These are phyloP conservation scores for Spodoptera littoralis DNA, from an alignment of 2,888 invertebrate genomes.

Conservation along the genomic window DNA sequence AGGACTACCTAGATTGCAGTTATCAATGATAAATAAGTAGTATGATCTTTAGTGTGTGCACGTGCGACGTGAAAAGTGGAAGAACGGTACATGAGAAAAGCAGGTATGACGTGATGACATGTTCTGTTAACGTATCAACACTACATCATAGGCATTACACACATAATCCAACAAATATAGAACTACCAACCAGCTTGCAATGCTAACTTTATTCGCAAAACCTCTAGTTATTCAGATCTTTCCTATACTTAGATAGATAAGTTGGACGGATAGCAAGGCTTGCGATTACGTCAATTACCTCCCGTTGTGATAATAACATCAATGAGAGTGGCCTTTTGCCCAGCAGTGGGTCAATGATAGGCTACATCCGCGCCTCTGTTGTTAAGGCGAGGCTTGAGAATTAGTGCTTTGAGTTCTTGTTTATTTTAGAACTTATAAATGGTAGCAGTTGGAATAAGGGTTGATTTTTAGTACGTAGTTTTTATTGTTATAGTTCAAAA, in stretches of 20 bases:
- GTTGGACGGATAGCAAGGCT: conserved; percentile 52
- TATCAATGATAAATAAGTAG: no score
- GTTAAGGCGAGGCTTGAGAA: conserved; percentile 29
- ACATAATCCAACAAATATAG: conserved; percentile 1
- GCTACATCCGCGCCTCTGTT: conserved; percentile 41
- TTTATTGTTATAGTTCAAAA: background rate
- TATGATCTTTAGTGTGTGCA: no score
- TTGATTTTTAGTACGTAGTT: no score
- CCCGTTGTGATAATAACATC: conserved; percentile 64
- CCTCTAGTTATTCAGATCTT: conserved; percentile 48
- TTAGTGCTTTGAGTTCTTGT: conserved; percentile 39
- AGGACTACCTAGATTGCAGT: no score
- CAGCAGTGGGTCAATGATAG: conserved; percentile 62
- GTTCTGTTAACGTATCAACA: no score
- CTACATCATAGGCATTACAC: background rate
- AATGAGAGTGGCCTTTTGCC: conserved; percentile 57
- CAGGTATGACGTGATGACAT: no score
- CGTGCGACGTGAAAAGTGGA: no score
- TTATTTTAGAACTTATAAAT: conserved; percentile 31
- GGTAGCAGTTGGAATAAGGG: background rate
- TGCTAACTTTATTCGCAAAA: conserved; percentile 18
- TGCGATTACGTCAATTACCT: conserved; percentile 63
- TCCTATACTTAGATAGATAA: conserved; percentile 52
- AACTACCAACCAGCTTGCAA: conserved; percentile 8
- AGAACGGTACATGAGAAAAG: no score